Evolutionary conservation across 2,797 vertebrate genomes (phyloP), one percentile per base, ranked within the genome.

Genomic region (Sphenopsis melanotis): DNA sequence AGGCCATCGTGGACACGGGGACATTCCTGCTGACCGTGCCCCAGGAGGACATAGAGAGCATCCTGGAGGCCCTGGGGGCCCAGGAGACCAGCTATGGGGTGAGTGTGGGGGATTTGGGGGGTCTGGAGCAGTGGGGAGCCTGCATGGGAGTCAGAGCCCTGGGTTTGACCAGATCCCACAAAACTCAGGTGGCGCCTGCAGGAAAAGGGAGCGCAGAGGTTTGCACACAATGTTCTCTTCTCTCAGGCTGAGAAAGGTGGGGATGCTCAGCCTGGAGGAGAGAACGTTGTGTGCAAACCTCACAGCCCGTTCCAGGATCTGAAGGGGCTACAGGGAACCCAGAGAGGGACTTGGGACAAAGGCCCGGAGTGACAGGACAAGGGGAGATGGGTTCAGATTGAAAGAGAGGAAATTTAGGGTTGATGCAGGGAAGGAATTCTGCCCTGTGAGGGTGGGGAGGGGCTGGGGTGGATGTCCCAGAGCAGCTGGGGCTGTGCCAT

Each of bases 1-100:
- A 98, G 96, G 97, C 97, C 70, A 96, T 98, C 19, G 98, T 98
- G 94, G 98, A 98, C 90, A 98, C 98, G 0, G 98, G 98, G 69
- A 99, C 98, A 0, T 98, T 97, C 68, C 78, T 76, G 36, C 94
- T 99, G 82, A 98, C 98, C 0, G 96, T 97, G 46, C 98, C 98
- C 44, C 50, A 92, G 44, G 63, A 97, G 61, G 68, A 96, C 94
- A 3, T 98, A 1, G 56, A 32, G 42, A 15, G 9, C 72, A 89
- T 98, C 80, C 90, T 98, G 70, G 57, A 98, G 87, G 29, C 71
- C 4, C 87, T 98, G 37, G 98, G 98, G 41, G 98, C 97, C 56
- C 95, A 98, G 78, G 22, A 89, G 61, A 93, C 98, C 66, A 95
- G 98, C 59, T 97, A 95, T 1, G 94, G 97, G 19, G 98, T 98